Base-by-base conservation (phyloP, 2,888 invertebrate genomes). In the Nephrotoma flavescens region DNA sequence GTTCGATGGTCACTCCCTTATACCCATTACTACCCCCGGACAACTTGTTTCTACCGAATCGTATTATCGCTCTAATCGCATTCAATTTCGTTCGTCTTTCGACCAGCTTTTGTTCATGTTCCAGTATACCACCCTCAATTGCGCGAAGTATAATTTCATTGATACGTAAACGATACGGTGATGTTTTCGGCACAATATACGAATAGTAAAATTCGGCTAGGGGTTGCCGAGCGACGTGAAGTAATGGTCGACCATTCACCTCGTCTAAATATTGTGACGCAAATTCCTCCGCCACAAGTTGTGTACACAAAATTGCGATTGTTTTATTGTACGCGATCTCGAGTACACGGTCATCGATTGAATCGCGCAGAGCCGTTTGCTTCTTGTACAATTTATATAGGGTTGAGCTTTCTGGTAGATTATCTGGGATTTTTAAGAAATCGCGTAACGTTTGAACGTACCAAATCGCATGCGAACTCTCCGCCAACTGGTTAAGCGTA, bases 171-270 rank as follows among this genome's bases (percentile, higher is more conserved):
- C 52, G 52, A n/a, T 57, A 86, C 42, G 86, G 57, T 5, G 86
- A 86, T 11, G 52, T 6, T 86, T 86, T 86, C 15, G 86, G 86
- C 9, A 86, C 86, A 52, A 86, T 52, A 57, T 52, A 86, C 31
- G 86, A 57, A 41, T 41, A 57, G 52, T 86, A 86, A 57, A 86
- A 86, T 42, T 41, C 12, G 31, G 52, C 41, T 7, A 44, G 15
- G 5, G 52, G 52, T 52, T 86, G 31, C 7, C 52, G 86, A 11
- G 57, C 42, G 5, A 57, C 6, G 57, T 86, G 57, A 7, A 86
- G 7, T 41, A 86, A 11, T 2, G n/a, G n/a, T 3, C 57, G 52
- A 2, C 86, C 86, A 42, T 52, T 86, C 15, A 0, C 12, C 7
- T 86, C 44, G 42, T 86, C 15, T n/a, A 57, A 52, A n/a, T 12